phyloP scores from a whole-genome alignment of 2,113 vertebrate genomes.

The Labeo rohita region DNA sequence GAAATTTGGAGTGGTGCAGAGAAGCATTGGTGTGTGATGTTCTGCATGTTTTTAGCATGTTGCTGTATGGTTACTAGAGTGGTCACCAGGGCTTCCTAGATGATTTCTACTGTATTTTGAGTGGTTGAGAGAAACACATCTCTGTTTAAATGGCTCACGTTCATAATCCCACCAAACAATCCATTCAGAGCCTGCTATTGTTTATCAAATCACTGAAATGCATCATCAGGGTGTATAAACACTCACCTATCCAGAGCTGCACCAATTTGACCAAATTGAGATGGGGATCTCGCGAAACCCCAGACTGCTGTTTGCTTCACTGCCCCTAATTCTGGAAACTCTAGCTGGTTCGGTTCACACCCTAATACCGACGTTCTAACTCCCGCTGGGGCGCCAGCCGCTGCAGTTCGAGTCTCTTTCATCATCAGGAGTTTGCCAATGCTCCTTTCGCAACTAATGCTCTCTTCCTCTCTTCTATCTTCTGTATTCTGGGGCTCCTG shows the following conservation, averaged over 20 bases:
- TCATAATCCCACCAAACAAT: neutral
- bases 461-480: slow-evolving; percentile 10
- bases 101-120: neutral
- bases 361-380: neutral
- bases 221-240: neutral
- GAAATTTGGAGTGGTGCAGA: neutral
- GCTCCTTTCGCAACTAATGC: slow-evolving; percentile 18
- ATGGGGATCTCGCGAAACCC: slow-evolving; percentile 9
- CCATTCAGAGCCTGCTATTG: neutral
- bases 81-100: neutral
- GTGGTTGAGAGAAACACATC: neutral
- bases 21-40: neutral
- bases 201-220: slow-evolving; percentile 11
- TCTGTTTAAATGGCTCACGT: neutral
- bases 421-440: slow-evolving; percentile 38
- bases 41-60: neutral
- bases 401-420: slow-evolving; percentile 1
- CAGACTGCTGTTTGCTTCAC: slow-evolving; percentile 18
- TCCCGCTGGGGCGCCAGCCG: slow-evolving; percentile 13
- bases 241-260: neutral
- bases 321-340: neutral
- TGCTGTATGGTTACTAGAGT: neutral
- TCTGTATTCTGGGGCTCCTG: neutral
- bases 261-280: slow-evolving; percentile 17
- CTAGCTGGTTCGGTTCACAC: slow-evolving; percentile 21